These are phyloP conservation scores for Polydrusus cervinus DNA, from an alignment of 2,888 invertebrate species.

Conservation along the genomic window DNA sequence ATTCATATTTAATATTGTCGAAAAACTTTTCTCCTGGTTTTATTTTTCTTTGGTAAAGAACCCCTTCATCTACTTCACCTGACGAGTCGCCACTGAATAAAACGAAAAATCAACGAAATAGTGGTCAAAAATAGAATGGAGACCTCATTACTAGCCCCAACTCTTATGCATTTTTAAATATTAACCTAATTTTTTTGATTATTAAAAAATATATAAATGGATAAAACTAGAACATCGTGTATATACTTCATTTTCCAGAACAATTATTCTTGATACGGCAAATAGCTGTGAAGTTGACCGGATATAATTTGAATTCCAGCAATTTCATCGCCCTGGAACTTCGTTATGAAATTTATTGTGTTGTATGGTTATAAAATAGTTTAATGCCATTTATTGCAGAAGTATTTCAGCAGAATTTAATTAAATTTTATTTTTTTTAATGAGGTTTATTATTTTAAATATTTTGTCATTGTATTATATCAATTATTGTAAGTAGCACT, in stretches of 20 bases:
- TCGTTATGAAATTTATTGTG: slow-evolving; percentile 32
- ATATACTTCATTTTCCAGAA: slow-evolving; percentile 6
- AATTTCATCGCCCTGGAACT: slow-evolving; percentile 33
- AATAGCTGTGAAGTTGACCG: slow-evolving; percentile 33
- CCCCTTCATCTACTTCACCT: too few relatives aligned
- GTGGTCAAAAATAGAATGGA: too few relatives aligned
- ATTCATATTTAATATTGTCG: too few relatives aligned
- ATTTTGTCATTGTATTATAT: background rate
- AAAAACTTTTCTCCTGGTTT: too few relatives aligned
- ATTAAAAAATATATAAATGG: background rate
- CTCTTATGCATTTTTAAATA: too few relatives aligned
- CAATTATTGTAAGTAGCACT: too few relatives aligned
- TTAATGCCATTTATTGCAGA: slow-evolving; percentile 8
- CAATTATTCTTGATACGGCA: slow-evolving; percentile 9
- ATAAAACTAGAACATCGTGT: background rate
- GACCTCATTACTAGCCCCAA: too few relatives aligned
- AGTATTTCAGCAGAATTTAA: slow-evolving; percentile 21
- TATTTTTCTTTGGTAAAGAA: too few relatives aligned
- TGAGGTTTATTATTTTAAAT: slow-evolving; percentile 16
- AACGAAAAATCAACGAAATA: too few relatives aligned
- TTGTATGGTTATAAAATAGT: slow-evolving; percentile 27
- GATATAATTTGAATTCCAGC: slow-evolving; percentile 41
- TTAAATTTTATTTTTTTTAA: too few relatives aligned
- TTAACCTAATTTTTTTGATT: too few relatives aligned
- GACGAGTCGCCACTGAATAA: too few relatives aligned